phyloP scores from a whole-genome alignment of 1,140 invertebrate species.

The Hypothenemus hampei region DNA sequence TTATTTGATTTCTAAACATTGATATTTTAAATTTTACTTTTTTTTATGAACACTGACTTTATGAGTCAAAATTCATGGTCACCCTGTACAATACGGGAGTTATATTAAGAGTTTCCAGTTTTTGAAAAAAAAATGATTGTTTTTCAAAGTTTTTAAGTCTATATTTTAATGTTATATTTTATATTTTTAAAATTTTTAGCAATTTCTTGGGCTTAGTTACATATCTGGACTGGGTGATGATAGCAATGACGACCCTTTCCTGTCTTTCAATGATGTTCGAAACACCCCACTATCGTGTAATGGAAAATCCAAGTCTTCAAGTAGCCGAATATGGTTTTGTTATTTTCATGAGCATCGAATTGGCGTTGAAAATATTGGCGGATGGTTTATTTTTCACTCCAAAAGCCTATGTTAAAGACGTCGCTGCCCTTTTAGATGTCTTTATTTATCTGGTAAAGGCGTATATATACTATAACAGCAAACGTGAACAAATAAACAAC shows the following conservation, averaged over 20 bases:
- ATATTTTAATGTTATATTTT: neutral
- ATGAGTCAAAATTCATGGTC: too few relatives aligned
- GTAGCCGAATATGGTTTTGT: constrained; percentile 98
- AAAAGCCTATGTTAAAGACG: constrained; percentile 96
- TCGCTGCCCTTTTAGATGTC: constrained; percentile 92
- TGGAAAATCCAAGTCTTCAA: constrained; percentile 80
- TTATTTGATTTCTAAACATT: too few relatives aligned
- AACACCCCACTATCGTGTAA: constrained; percentile 81
- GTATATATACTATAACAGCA: too few relatives aligned
- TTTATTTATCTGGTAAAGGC: constrained; percentile 91
- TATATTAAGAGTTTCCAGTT: too few relatives aligned
- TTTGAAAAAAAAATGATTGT: too few relatives aligned
- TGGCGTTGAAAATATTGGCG: constrained; percentile 92
- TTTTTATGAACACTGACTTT: too few relatives aligned
- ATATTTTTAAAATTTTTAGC: too few relatives aligned
- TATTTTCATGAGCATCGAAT: constrained; percentile 95
- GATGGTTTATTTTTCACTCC: constrained; percentile 99
- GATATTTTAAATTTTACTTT: too few relatives aligned
- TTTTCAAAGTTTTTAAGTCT: too few relatives aligned
- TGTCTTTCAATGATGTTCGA: constrained; percentile 99
- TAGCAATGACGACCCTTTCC: constrained; percentile 93
- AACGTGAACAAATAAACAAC: too few relatives aligned
- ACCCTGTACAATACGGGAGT: too few relatives aligned
- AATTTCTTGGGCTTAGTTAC: constrained; percentile 96
- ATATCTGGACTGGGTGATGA: constrained; percentile 99